Evolutionary conservation across 37 sponge, comb jelly and placozoan genomes (phyloP), one percentile per base, ranked within the genome.

Genomic region (Mnemiopsis leidyi): DNA sequence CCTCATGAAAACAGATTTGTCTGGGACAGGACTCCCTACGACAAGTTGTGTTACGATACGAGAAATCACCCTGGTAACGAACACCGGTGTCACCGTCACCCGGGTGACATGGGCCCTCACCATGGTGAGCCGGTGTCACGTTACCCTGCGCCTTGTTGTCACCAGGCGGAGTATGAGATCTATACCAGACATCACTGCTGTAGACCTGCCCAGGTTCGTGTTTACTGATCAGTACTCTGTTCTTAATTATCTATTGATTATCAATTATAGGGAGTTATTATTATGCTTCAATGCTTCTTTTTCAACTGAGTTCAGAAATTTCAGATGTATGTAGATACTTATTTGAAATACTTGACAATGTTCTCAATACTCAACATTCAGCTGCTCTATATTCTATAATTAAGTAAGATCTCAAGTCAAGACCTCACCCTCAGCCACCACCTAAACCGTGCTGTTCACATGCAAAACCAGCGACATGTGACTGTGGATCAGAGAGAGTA

Each of bases 11-110:
- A 69, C 73, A 69, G 73, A 29, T 79, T 79, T 79, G 36, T 35
- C 3, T 79, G 82, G 82, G 82, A 79, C 82, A 35, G 82, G 38
- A 79, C 82, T 3, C 82, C 82, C 7, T 79, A 79, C 82, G 82
- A 33, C 21, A 79, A 79, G 21, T 1, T 79, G 34, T 79, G 82
- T 31, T 79, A 79, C 36, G 82, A 79, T 9, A 32, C 35, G 2
- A 23, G 82, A 34, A 0, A 29, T 36, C 82, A 79, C 75, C 75
- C 30, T 3, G n/a, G 75, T 31, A 35, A 20, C 37, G 82, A 35
- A 36, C 31, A 1, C 1, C 37, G 82, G 82, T 79, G 36, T 79
- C 82, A 79, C 82, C 82, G 34, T 79, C 73, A 69, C 73, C 73
- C 73, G 7, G 73, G 73, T 69, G 73, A 69, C n/a, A 20, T 25